Percentiles rank a stretch among this genome's conserved stretches.
Conservation (phyloP, 2,113 vertebrate species). For the Actinemys pallida region DNA sequence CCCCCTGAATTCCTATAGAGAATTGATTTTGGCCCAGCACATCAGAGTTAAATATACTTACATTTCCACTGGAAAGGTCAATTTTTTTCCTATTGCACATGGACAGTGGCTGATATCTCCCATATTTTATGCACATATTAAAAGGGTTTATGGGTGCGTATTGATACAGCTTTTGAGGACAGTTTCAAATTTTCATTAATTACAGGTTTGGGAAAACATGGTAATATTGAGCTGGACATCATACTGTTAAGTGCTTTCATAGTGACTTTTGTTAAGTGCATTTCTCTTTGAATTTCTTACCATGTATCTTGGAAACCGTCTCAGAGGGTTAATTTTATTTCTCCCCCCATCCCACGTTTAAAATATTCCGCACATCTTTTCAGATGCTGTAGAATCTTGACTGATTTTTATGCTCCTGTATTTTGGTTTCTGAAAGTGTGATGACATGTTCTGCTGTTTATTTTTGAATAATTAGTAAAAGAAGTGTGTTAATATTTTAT, state of each 20-base stretch:
- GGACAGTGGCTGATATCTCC: background rate
- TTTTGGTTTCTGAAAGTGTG: background rate
- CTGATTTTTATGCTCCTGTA: background rate
- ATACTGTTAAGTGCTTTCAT: slow-evolving; percentile 25
- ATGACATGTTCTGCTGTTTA: background rate
- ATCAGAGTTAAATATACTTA: slow-evolving; percentile 34
- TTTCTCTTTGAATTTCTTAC: slow-evolving; percentile 20
- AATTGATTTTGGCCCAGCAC: slow-evolving; percentile 38
- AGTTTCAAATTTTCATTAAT: slow-evolving; percentile 33
- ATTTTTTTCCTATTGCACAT: background rate
- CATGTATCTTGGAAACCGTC: background rate
- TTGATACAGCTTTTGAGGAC: slow-evolving; percentile 26
- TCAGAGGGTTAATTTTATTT: background rate
- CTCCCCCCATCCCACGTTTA: background rate
- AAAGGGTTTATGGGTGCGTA: slow-evolving; percentile 25
- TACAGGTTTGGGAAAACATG: slow-evolving; percentile 30
- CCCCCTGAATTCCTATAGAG: slow-evolving; percentile 28
- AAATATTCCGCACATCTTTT: background rate
- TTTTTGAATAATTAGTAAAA: background rate
- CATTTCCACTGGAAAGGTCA: slow-evolving; percentile 39
- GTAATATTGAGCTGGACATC: slow-evolving; percentile 32
- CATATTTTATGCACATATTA: slow-evolving; percentile 21
- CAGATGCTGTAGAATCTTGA: background rate
- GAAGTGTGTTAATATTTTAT: background rate
- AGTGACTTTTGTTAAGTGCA: slow-evolving; percentile 40